Evolutionary conservation across 2,888 invertebrate species (phyloP).

Genomic region (Villa cingulata): DNA sequence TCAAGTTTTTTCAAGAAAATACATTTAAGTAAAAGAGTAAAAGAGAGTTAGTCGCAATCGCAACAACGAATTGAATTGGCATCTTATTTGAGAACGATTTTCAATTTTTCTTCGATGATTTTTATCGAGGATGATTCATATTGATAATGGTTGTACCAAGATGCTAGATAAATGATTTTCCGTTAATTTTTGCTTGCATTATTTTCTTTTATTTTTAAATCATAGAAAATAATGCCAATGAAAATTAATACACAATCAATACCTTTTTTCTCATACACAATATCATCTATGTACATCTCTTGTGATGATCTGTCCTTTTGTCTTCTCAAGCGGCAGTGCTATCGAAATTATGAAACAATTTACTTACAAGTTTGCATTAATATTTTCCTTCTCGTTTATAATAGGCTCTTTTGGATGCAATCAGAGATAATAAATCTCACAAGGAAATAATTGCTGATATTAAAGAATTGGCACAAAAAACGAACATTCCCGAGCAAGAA

Average conservation of each 20-base stretch:
- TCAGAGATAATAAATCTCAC: slow-evolving; percentile 73
- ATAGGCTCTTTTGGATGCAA: slow-evolving; percentile 66
- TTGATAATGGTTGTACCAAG: slow-evolving; percentile 10
- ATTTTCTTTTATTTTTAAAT: neutral
- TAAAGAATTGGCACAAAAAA: slow-evolving; percentile 70
- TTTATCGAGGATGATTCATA: too few species aligned
- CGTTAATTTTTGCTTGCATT: slow-evolving; percentile 14
- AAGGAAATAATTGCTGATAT: slow-evolving; percentile 76
- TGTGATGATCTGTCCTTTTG: too few species aligned
- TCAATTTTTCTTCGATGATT: neutral
- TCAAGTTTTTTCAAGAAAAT: too few species aligned
- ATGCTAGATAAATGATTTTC: slow-evolving; percentile 11
- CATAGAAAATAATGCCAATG: slow-evolving; percentile 11
- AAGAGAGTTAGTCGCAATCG: too few species aligned
- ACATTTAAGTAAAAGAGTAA: too few species aligned
- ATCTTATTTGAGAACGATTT: slow-evolving; percentile 10
- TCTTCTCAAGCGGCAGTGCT: too few species aligned
- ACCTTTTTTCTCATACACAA: too few species aligned
- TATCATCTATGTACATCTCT: too few species aligned
- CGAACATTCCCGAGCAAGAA: slow-evolving; percentile 82
- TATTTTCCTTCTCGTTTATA: slow-evolving; percentile 15
- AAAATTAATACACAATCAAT: slow-evolving; percentile 4
- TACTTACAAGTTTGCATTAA: neutral
- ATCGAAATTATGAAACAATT: neutral
- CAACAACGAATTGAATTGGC: too few species aligned